Percentiles rank a stretch among this genome's conserved stretches.
Evolutionary conservation across 2,797 vertebrate species (phyloP).

Genomic region (Gallirallus australis): DNA sequence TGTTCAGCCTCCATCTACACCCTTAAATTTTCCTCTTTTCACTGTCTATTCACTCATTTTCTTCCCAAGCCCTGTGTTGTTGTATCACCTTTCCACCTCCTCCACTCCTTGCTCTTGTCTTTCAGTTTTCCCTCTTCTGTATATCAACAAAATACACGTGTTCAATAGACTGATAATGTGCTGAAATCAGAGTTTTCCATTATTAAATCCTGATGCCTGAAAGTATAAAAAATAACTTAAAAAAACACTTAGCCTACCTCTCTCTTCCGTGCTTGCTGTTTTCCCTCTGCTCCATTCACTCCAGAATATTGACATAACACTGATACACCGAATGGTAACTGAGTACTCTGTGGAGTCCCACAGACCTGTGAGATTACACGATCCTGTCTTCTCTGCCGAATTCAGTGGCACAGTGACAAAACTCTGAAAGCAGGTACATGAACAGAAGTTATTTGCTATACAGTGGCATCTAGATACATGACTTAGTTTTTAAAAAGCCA

Average conservation of each 20-base stretch:
- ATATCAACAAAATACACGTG: neutral
- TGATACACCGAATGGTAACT: constrained; percentile 53
- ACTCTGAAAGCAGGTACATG: constrained; percentile 16
- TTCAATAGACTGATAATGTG: neutral
- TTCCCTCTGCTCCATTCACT: constrained; percentile 76
- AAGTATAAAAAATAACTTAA: neutral
- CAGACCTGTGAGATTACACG: constrained; percentile 66
- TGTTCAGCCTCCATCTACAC: neutral
- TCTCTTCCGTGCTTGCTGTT: constrained; percentile 63
- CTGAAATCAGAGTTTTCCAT: neutral
- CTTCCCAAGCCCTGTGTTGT: neutral
- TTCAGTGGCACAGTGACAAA: neutral
- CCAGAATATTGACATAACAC: constrained; percentile 65
- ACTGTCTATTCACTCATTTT: neutral
- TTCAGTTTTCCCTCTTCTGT: neutral
- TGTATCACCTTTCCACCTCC: neutral
- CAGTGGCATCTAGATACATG: neutral
- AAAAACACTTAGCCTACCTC: constrained; percentile 44
- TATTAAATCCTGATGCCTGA: neutral
- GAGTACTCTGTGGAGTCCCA: constrained; percentile 71
- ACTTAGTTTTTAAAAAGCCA: neutral
- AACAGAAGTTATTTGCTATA: neutral
- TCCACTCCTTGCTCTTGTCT: neutral
- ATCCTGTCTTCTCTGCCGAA: neutral
- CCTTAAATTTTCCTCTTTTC: neutral